phyloP scores from a whole-genome alignment of 2,888 invertebrate genomes.

The Xestobium rufovillosum region DNA sequence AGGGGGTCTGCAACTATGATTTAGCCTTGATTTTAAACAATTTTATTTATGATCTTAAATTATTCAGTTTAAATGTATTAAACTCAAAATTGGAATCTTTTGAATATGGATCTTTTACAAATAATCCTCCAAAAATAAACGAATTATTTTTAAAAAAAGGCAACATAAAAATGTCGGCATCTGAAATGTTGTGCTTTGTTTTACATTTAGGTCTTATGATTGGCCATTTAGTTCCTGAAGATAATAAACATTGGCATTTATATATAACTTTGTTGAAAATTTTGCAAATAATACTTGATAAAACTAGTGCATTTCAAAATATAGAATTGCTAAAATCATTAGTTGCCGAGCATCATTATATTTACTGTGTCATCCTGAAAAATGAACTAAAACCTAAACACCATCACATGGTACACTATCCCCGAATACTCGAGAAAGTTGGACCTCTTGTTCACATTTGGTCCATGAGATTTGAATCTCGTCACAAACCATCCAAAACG shows the following conservation, averaged over 20 bases:
- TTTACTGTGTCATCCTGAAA: slow-evolving; percentile 1
- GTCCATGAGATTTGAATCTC: slow-evolving; percentile 16
- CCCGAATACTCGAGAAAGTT: slow-evolving; percentile 10
- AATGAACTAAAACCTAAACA: slow-evolving; percentile 15
- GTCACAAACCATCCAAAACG: slow-evolving; percentile 9
- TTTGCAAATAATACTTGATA: not conserved
- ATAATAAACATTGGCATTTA: slow-evolving; percentile 12
- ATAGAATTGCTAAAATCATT: not conserved
- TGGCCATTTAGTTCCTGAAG: slow-evolving; percentile 19
- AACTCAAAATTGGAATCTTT: slow-evolving; percentile 18
- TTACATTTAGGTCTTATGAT: slow-evolving; percentile 20
- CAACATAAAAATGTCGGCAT: slow-evolving; percentile 22
- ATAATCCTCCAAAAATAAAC: slow-evolving; percentile 19
- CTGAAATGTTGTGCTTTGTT: slow-evolving; percentile 22
- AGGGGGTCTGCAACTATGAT: slow-evolving; percentile 17
- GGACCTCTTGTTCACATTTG: slow-evolving; percentile 15
- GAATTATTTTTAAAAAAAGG: slow-evolving; percentile 15
- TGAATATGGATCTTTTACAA: slow-evolving; percentile 16
- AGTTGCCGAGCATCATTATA: slow-evolving; percentile 1
- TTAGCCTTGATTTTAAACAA: slow-evolving; percentile 10
- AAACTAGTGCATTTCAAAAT: not conserved
- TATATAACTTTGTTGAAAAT: slow-evolving; percentile 5
- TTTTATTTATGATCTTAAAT: slow-evolving; percentile 15
- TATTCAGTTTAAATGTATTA: slow-evolving; percentile 17
- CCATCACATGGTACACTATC: slow-evolving; percentile 19